Percentiles rank a stretch among this genome's conserved stretches.
Evolutionary conservation across 1,140 invertebrate species (phyloP).

Genomic region (Condylostylus longicornis): DNA sequence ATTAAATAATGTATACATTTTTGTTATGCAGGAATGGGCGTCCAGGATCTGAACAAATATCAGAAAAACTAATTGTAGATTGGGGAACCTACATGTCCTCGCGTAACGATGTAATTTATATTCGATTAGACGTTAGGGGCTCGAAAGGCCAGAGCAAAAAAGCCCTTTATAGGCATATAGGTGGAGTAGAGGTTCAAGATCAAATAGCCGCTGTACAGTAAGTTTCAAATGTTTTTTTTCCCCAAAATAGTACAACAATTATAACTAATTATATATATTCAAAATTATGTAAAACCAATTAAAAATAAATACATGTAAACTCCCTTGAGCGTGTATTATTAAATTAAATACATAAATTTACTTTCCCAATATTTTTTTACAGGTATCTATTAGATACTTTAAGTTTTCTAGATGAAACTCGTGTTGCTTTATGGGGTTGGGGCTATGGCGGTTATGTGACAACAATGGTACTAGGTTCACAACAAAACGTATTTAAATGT

Average conservation of each 20-base stretch:
- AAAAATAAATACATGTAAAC: too few species aligned
- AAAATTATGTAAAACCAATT: too few species aligned
- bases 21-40: conserved; percentile 60
- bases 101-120: conserved; percentile 77
- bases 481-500: conserved; percentile 76
- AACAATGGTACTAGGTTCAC: conserved; percentile 69
- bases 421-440: conserved; percentile 90
- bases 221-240: conserved; percentile 9
- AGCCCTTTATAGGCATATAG: conserved; percentile 61
- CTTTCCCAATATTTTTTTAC: conserved; percentile 10
- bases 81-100: conserved; percentile 90
- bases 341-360: too few species aligned
- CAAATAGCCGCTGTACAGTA: conserved; percentile 69
- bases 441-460: conserved; percentile 92
- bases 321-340: too few species aligned
- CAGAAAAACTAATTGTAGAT: conserved; percentile 68
- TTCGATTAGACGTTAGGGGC: conserved; percentile 75
- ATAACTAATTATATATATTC: too few species aligned
- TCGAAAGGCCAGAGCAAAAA: conserved; percentile 65
- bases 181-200: conserved; percentile 75
- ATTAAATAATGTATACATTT: conserved; percentile 1
- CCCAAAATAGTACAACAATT: too few species aligned
- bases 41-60: conserved; percentile 75
- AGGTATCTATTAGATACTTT: conserved; percentile 66
- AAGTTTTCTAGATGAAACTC: conserved; percentile 70